A percentile compares a stretch with the other conserved stretches of the same genome.
Conservation (phyloP, 2,113 vertebrate species). For the Aleadryas rufinucha region DNA sequence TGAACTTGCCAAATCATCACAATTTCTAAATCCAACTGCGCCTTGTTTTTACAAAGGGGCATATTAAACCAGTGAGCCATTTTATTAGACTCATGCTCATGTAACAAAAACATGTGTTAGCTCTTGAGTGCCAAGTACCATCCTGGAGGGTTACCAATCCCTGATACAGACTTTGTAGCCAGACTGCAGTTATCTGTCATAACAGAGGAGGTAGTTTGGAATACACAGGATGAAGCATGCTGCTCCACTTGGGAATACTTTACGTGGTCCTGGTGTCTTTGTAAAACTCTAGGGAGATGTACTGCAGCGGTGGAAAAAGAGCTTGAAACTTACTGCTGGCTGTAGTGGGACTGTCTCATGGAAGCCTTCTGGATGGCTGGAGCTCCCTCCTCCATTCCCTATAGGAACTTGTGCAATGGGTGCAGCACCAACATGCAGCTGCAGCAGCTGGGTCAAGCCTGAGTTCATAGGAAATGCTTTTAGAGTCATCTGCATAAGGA, state of each 20-base stretch:
- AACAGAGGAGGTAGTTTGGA: conserved; percentile 46
- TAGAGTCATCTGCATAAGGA: background rate
- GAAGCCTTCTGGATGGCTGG: background rate
- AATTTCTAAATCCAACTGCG: conserved; percentile 27
- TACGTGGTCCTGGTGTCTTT: background rate
- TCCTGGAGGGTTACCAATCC: conserved; percentile 56
- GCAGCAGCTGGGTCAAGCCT: background rate
- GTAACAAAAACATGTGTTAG: conserved; percentile 57
- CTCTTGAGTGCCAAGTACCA: conserved; percentile 52
- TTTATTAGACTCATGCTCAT: conserved; percentile 61
- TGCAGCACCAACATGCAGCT: background rate
- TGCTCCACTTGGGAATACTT: conserved; percentile 22
- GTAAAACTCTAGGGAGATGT: background rate
- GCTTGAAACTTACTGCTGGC: background rate
- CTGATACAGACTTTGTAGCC: conserved; percentile 22
- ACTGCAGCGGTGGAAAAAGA: background rate
- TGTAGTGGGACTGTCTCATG: accelerated
- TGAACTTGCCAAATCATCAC: conserved; percentile 46
- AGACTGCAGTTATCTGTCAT: conserved; percentile 51
- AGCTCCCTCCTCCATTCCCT: background rate
- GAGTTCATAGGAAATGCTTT: background rate
- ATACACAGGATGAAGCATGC: background rate
- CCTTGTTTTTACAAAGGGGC: conserved; percentile 47
- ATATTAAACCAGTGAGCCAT: conserved; percentile 61
- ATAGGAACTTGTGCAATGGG: background rate